Percentiles rank a stretch among this genome's conserved stretches.
These are phyloP conservation scores for Sternarchorhynchus goeldii DNA, from an alignment of 2,797 vertebrate species.

Conservation along the genomic window DNA sequence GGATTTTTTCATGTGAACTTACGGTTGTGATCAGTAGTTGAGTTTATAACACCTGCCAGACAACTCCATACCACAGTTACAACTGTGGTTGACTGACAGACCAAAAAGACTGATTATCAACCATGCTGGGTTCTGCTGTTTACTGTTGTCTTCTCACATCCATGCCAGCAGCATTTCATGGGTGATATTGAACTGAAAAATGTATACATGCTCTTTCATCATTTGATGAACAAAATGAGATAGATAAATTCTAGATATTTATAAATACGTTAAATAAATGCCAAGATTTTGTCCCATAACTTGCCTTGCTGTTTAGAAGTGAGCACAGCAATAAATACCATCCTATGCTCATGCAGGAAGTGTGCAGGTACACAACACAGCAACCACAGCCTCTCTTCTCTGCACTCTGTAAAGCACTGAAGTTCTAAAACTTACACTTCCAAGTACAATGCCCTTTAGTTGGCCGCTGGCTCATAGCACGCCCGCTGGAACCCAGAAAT, in stretches of 20 bases:
- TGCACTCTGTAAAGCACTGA: constrained; percentile 8
- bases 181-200: no score
- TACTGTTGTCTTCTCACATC: background rate
- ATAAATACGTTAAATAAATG: no score
- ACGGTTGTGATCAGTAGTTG: background rate
- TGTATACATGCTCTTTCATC: no score
- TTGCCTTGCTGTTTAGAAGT: background rate
- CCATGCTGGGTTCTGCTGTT: constrained; percentile 13
- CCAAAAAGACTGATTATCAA: constrained; percentile 9
- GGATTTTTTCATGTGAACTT: constrained; percentile 4
- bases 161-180: background rate
- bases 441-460: background rate
- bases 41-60: background rate
- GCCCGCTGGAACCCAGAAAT: no score
- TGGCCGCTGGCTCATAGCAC: background rate
- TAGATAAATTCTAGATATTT: no score
- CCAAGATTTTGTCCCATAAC: no score
- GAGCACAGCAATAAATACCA: constrained; percentile 25
- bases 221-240: no score
- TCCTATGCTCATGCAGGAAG: constrained; percentile 49
- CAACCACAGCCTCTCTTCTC: constrained; percentile 49
- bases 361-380: constrained; percentile 41
- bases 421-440: background rate
- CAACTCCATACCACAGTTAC: constrained; percentile 11
- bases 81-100: constrained; percentile 27